Evolutionary conservation across 1,140 invertebrate genomes (phyloP), one percentile per base, ranked within the genome.

Genomic region (Anagrus nilaparvatae): DNA sequence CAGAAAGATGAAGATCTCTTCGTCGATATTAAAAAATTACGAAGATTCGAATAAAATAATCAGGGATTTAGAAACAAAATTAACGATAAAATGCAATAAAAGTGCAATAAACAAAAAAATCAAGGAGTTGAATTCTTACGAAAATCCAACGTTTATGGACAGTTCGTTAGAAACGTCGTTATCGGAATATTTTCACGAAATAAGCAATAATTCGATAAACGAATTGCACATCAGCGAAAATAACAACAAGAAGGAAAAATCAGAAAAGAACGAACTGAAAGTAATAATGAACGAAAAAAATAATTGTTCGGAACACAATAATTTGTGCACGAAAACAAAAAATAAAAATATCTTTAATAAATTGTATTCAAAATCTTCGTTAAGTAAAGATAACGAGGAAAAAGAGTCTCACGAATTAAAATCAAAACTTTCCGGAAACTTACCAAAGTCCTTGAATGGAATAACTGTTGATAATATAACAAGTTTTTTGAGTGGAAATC

Each of bases 121-220:
- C 4, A 27, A 40, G 6, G 51, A 51, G 30, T 49, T 44, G 24
- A 53, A 51, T 29, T 63, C 55, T 18, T 67, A 69, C 43, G 65
- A 69, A 44, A 69, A 69, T 50, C 64, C 63, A 2, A 59, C 55
- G 9, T 69, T 69, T 32, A 39, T 63, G 33, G 62, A 69, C 46
- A 56, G 47, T 27, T 69, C 66, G 5, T 44, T 62, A 12, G 64
- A 68, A 38, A 56, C 61, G 2, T 60, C 63, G 5, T 23, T 61
- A 6, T 52, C 55, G 5, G 51, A 47, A 12, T 67, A 53, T 28
- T 47, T 63, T 9, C 59, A 56, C 44, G 51, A 59, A n/a, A 16
- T 35, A 0, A 25, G n/a, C n/a, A n/a, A n/a, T n/a, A n/a, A n/a
- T n/a, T n/a, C n/a, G n/a, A n/a, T n/a, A n/a, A 9, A 36, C 13